Conservation (phyloP, 1,140 invertebrate species). For the Phymastichus coffea region DNA sequence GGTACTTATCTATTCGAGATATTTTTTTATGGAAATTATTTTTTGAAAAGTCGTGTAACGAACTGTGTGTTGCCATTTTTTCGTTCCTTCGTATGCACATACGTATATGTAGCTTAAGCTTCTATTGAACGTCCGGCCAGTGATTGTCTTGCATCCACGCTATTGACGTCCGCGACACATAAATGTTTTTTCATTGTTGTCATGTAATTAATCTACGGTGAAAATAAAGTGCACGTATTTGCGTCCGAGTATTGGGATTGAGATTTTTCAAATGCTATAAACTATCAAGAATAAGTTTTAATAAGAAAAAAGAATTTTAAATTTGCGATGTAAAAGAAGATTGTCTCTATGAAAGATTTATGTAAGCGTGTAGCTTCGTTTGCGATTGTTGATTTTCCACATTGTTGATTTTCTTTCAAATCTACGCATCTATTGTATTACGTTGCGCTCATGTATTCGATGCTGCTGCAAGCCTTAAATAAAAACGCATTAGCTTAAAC, state of each 20-base stretch:
- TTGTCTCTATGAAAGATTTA: background rate
- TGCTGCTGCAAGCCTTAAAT: slow-evolving; percentile 11
- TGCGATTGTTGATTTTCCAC: slow-evolving; percentile 10
- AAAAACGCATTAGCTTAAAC: slow-evolving; percentile 16
- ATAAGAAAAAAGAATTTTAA: background rate
- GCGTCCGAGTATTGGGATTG: no score
- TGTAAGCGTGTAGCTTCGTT: background rate
- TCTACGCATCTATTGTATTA: slow-evolving; percentile 8
- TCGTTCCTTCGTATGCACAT: no score
- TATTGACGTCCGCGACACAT: no score
- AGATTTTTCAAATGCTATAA: background rate
- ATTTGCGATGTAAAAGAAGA: background rate
- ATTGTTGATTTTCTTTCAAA: slow-evolving; percentile 18
- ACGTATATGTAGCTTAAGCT: no score
- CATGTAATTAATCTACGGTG: no score
- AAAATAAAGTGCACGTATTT: no score
- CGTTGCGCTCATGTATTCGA: background rate
- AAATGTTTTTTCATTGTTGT: no score
- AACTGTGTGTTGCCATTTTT: no score
- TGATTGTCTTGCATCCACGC: no score
- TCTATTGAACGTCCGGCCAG: no score
- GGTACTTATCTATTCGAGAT: slow-evolving; percentile 3
- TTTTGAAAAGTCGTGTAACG: no score
- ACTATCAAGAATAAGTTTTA: background rate
- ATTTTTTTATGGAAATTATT: slow-evolving; percentile 9